phyloP scores from a whole-genome alignment of 2,113 vertebrate genomes.

The Melanerpes aurifrons region DNA sequence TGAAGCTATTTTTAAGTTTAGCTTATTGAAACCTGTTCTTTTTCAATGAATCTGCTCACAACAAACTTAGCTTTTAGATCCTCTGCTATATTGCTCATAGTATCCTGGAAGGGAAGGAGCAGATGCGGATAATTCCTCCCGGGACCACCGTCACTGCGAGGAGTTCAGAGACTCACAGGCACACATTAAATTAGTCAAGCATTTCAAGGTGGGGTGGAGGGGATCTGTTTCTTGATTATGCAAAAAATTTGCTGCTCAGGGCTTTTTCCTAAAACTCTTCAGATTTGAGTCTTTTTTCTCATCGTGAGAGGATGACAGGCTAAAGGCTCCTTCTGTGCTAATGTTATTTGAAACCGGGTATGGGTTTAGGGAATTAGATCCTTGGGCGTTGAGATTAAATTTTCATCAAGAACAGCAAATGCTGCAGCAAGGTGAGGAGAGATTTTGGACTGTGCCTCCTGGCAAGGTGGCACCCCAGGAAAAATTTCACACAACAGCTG shows the following conservation, averaged over 20 bases:
- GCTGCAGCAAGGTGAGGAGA: not conserved
- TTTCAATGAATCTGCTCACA: slow-evolving; percentile 33
- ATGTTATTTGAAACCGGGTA: not conserved
- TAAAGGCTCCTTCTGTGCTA: not conserved
- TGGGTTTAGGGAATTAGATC: slow-evolving; percentile 1
- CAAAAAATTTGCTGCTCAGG: not conserved
- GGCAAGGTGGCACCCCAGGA: not conserved
- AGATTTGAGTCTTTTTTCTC: not conserved
- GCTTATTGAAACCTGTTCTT: slow-evolving; percentile 55
- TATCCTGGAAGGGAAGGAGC: slow-evolving; percentile 28
- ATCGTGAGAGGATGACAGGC: not conserved
- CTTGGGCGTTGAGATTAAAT: not conserved
- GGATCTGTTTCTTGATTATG: slow-evolving; percentile 13
- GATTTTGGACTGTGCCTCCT: not conserved
- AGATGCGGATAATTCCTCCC: not conserved
- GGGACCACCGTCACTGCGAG: slow-evolving; percentile 25
- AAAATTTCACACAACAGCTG: slow-evolving; percentile 2
- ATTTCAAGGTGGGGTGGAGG: slow-evolving; percentile 24
- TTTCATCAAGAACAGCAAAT: not conserved
- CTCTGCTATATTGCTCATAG: not conserved
- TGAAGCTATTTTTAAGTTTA: slow-evolving; percentile 67
- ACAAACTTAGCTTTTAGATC: slow-evolving; percentile 47
- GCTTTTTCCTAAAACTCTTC: not conserved
- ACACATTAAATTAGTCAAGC: not conserved
- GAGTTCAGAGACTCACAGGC: slow-evolving; percentile 1